These are phyloP conservation scores for Notospermus geniculatus DNA, from an alignment of 1,140 invertebrate genomes.

Conservation along the genomic window DNA sequence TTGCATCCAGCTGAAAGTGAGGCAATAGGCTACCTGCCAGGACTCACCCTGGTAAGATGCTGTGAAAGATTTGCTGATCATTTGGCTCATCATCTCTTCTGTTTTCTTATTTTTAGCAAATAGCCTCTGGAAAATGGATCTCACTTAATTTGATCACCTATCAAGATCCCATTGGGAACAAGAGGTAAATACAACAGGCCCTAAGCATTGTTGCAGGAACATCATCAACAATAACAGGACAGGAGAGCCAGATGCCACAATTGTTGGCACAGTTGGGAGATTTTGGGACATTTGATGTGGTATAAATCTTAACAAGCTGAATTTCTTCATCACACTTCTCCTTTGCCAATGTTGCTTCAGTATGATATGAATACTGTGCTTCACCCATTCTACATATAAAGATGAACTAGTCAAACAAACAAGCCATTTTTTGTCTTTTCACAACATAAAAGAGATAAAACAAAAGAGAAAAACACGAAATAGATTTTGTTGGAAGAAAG, in stretches of 20 bases:
- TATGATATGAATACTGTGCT: too few species aligned
- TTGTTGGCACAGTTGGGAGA: background rate
- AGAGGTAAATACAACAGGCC: slow-evolving; percentile 30
- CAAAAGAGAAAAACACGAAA: too few species aligned
- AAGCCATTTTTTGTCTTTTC: too few species aligned
- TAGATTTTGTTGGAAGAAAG: too few species aligned
- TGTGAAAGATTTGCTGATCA: too few species aligned
- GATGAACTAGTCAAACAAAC: too few species aligned
- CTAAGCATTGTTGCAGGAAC: background rate
- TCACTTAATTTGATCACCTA: slow-evolving; percentile 34
- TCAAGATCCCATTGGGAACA: slow-evolving; percentile 30
- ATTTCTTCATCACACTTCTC: background rate
- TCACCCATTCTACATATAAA: too few species aligned
- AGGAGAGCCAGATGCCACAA: background rate
- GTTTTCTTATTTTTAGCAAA: slow-evolving; percentile 22
- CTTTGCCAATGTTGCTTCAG: too few species aligned
- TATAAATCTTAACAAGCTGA: background rate
- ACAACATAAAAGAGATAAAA: too few species aligned
- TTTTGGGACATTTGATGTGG: background rate
- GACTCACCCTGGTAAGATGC: too few species aligned
- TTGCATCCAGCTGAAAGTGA: too few species aligned
- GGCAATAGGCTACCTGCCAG: too few species aligned
- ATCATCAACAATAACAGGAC: background rate
- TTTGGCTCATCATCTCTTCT: background rate
- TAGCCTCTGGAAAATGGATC: slow-evolving; percentile 37